Conservation (phyloP, 2,888 invertebrate genomes). For the Eupithecia subfuscata region DNA sequence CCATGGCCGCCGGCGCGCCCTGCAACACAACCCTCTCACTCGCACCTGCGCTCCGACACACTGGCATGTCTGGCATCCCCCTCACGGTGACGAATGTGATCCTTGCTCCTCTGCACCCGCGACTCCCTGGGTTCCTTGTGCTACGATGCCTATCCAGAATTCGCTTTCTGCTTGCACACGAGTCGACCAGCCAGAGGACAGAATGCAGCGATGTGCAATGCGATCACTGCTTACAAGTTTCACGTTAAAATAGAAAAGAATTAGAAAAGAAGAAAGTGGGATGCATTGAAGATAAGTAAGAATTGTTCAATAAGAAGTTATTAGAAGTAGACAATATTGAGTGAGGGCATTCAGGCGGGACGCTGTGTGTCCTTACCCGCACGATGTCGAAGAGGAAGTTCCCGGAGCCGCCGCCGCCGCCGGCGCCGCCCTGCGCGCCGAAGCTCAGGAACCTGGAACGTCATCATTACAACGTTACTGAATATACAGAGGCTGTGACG, state of each 20-base stretch:
- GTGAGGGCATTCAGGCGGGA: background rate
- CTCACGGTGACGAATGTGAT: too few species aligned
- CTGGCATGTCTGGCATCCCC: background rate
- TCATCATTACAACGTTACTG: background rate
- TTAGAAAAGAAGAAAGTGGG: conserved; percentile 1
- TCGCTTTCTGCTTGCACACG: background rate
- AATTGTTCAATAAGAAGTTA: background rate
- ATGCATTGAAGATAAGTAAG: background rate
- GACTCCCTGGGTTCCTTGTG: background rate
- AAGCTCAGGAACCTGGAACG: conserved; percentile 85
- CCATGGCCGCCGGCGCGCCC: conserved; percentile 92
- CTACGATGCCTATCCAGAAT: background rate
- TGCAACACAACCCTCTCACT: conserved; percentile 69
- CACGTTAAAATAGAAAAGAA: conserved; percentile 8
- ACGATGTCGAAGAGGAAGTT: conserved; percentile 95
- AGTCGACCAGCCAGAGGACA: background rate
- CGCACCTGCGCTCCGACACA: conserved; percentile 39
- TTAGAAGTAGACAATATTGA: background rate
- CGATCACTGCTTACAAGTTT: conserved; percentile 2
- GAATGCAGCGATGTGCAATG: background rate
- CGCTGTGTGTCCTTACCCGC: conserved; percentile 86
- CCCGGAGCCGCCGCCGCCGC: conserved; percentile 88
- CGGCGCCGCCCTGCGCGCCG: conserved; percentile 77
- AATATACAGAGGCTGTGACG: too few species aligned
- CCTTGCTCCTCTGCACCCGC: background rate